Evolutionary conservation across 2,797 vertebrate species (phyloP), one percentile per base, ranked within the genome.

Genomic region (Phoeniculus purpureus): DNA sequence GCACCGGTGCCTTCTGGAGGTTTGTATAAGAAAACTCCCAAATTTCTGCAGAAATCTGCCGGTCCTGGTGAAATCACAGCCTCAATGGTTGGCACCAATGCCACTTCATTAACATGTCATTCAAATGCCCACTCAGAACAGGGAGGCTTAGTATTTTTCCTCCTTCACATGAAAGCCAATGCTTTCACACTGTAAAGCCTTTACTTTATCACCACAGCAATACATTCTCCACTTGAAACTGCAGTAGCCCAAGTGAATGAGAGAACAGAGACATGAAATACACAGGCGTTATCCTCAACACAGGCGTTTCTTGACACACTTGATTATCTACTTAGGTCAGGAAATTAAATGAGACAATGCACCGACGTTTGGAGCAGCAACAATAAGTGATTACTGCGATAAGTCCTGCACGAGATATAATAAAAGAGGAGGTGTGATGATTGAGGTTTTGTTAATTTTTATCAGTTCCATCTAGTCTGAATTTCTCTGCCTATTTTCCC

Each of bases 101-200:
- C 90, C 97, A 97, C 95, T 97, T 98, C 97, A 97, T 98, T 97
- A 97, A 95, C 95, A 96, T 96, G 94, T 96, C 92, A 97, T 97
- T 97, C 96, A 97, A 96, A 97, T 97, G 97, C 92, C 94, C 96
- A 80, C 95, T 97, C 95, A 94, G 96, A 97, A 96, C 94, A 96
- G 93, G 89, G 95, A 96, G 95, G 95, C 96, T 97, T 96, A 94
- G 90, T 93, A 94, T 95, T 96, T 96, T 96, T 95, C 94, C 95
- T 96, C 85, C 94, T 97, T 96, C 96, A 96, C 89, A 94, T 6
- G 77, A 97, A 94, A 97, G 96, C 92, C 93, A 95, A 74, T 90
- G 92, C 96, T 96, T 94, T 96, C 93, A 90, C 81, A 92, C 83
- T 94, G 95, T 89, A 96, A 97, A 97, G 96, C 96, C 95, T 95